Evolutionary conservation across 2,797 vertebrate genomes (phyloP), one percentile per base, ranked within the genome.

Genomic region (Chromobotia macracanthus): DNA sequence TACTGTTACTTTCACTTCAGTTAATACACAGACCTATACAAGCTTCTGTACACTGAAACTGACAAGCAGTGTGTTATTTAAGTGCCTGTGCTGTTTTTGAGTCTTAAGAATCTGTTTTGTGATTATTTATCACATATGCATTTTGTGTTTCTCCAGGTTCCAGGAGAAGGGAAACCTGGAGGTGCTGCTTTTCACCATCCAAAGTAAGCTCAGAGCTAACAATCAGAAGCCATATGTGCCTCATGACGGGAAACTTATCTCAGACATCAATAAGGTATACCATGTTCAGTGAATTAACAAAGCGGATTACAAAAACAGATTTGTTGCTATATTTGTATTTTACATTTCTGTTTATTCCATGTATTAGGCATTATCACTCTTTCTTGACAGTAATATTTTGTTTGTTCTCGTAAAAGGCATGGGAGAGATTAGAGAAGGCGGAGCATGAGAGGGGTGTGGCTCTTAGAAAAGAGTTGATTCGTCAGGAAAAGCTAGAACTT

Each of bases 131-230:
- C 9, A 25, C 19, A 66, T 28, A 5, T 1, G 18, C 28, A 9
- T 23, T 28, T 66, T 38, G 25, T 72, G 38, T 75, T 55, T 51
- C 1, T 51, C 23, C 83, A 99, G 97, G 91, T 99, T 98, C 86
- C 96, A 98, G 90, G 97, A 99, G 86, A 99, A 98, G 83, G 97
- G 97, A 8, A 98, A 99, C 86, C 90, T 98, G 15, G 97, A 99
- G 84, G 97, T 99, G 15, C 92, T 98, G 78, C 96, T 99, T 72
- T 99, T 99, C 91, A 97, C 95, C 86, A 97, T 99, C 91, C 97
- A 99, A 94, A 99, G 97, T 92, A 97, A 97, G 77, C 92, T 99
- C 53, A 92, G 97, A 44, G 97, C 96, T 89, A 96, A 94, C 90
- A 96, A 98, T 91, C 96, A 95, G 89, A 96, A 96, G 80, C 94